These are phyloP conservation scores for Neoitamus cyanurus DNA, from an alignment of 2,888 invertebrate genomes.

Conservation along the genomic window DNA sequence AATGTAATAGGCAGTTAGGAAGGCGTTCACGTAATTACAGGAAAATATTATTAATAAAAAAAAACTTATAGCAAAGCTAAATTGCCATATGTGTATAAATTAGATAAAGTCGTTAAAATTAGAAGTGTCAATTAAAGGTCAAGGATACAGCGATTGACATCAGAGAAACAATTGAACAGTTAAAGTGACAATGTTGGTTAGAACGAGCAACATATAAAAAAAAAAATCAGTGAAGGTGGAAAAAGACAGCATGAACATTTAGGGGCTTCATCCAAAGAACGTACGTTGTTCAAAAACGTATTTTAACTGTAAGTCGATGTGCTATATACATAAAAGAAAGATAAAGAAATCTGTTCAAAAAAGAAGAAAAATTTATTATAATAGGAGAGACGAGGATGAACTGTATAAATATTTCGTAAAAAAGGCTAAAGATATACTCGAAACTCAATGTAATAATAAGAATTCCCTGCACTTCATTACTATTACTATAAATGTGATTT, in stretches of 20 bases:
- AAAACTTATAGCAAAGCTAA: constrained; percentile 31
- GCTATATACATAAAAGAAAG: constrained; percentile 35
- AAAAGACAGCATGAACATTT: not conserved
- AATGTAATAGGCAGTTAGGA: not conserved
- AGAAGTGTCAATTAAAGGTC: constrained; percentile 32
- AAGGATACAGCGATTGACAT: constrained; percentile 17
- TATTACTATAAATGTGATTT: constrained; percentile 42
- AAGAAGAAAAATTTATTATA: constrained; percentile 17
- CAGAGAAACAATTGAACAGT: not conserved
- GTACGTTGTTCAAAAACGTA: constrained; percentile 39
- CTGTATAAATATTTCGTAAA: constrained; percentile 45
- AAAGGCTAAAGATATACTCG: constrained; percentile 30
- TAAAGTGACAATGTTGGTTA: not conserved
- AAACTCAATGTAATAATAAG: constrained; percentile 34
- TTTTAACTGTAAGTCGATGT: constrained; percentile 45
- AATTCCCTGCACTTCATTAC: constrained; percentile 5
- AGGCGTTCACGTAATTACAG: constrained; percentile 37
- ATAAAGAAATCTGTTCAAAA: constrained; percentile 18
- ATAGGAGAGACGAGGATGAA: constrained; percentile 9
- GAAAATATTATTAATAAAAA: constrained; percentile 23
- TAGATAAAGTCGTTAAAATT: constrained; percentile 34
- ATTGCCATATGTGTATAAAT: constrained; percentile 41
- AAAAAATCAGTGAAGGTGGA: not conserved
- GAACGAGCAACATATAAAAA: not conserved
- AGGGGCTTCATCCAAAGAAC: constrained; percentile 3